These are phyloP conservation scores for Andrena trimmerana DNA, from an alignment of 2,888 invertebrate genomes.

Conservation along the genomic window DNA sequence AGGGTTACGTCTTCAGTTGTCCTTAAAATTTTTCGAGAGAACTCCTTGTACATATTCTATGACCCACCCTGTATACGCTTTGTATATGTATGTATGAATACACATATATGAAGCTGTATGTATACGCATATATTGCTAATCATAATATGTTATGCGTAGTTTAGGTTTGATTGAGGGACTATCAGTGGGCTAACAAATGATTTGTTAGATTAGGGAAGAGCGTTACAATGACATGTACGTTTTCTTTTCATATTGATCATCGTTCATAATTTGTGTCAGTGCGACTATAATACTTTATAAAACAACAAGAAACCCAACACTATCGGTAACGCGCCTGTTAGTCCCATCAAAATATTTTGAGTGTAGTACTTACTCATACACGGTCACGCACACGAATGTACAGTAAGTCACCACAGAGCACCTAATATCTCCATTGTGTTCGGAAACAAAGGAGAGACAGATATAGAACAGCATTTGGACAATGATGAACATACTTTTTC, in stretches of 20 bases:
- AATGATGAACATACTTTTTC: not conserved
- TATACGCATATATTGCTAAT: conserved; percentile 57
- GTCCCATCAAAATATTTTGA: conserved; percentile 46
- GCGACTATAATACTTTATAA: conserved; percentile 63
- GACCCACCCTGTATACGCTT: conserved; percentile 51
- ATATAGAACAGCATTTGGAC: not conserved
- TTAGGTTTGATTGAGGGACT: conserved; percentile 60
- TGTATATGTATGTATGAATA: conserved; percentile 32
- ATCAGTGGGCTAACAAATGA: conserved; percentile 49
- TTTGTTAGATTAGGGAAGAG: conserved; percentile 49
- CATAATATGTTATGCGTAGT: conserved; percentile 58
- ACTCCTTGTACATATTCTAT: conserved; percentile 33
- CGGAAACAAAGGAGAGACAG: not conserved
- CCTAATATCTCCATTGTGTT: conserved; percentile 7
- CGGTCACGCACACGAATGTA: conserved; percentile 27
- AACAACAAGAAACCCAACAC: conserved; percentile 59
- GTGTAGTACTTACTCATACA: conserved; percentile 35
- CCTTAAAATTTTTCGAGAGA: not conserved
- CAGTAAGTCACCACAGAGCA: conserved; percentile 27
- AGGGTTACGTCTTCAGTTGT: not conserved
- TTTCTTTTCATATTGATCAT: conserved; percentile 40
- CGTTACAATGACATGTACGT: conserved; percentile 35
- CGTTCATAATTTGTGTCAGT: conserved; percentile 64
- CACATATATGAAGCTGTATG: conserved; percentile 44
- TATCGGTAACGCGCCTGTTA: conserved; percentile 69